These are phyloP conservation scores for Eunapius fragilis DNA, from an alignment of 37 sponge, comb jelly and placozoan species.

Conservation along the genomic window DNA sequence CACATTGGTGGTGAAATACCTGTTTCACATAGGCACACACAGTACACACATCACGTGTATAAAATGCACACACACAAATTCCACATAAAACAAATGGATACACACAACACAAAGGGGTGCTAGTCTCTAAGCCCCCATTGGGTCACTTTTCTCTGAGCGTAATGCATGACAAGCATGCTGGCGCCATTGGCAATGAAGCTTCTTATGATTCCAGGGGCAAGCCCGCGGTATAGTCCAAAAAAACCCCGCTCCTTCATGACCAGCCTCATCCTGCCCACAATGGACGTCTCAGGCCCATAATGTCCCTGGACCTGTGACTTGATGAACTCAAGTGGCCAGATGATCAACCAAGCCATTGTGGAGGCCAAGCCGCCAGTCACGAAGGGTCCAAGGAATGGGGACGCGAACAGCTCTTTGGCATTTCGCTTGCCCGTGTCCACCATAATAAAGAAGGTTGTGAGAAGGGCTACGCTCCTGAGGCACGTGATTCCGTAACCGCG, in stretches of 20 bases:
- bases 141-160: not conserved
- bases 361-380: constrained; percentile 42
- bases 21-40: too few species aligned
- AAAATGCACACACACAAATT: too few species aligned
- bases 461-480: not conserved
- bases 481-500: constrained; percentile 37
- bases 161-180: constrained; percentile 62
- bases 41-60: too few species aligned
- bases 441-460: constrained; percentile 33
- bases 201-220: constrained; percentile 54
- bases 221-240: constrained; percentile 64
- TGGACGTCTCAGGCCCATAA: constrained; percentile 31
- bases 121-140: not conserved
- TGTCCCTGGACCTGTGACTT: constrained; percentile 74
- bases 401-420: not conserved
- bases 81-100: too few species aligned
- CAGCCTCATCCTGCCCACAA: constrained; percentile 21
- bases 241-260: constrained; percentile 47
- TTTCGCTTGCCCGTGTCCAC: constrained; percentile 20
- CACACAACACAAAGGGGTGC: too few species aligned
- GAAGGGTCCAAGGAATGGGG: constrained; percentile 56
- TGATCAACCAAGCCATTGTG: constrained; percentile 66
- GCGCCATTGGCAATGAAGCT: constrained; percentile 74
- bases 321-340: constrained; percentile 80
- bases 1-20: too few species aligned